Evolutionary conservation across 1,140 invertebrate genomes (phyloP).

Genomic region (Harlomillsia oculata): DNA sequence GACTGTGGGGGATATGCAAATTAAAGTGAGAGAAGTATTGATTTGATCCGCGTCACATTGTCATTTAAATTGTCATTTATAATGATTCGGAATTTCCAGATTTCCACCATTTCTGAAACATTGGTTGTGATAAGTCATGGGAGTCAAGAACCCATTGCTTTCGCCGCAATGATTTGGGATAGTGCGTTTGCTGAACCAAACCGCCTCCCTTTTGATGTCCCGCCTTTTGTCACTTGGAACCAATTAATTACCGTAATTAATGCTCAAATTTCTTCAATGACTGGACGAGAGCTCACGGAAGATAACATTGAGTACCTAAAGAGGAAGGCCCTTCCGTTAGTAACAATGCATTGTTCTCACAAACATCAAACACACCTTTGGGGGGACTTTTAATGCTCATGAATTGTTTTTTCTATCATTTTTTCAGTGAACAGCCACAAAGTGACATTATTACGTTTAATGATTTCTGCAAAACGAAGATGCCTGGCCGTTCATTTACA

Average conservation of each 20-base stretch:
- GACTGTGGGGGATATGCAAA: neutral
- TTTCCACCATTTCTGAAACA: neutral
- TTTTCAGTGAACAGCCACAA: neutral
- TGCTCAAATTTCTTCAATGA: neutral
- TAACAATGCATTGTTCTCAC: too few relatives aligned
- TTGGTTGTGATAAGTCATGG: slow-evolving; percentile 4
- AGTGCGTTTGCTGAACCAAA: neutral
- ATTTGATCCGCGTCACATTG: too few relatives aligned
- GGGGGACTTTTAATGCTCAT: neutral
- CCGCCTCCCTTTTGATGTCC: neutral
- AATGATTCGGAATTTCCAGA: neutral
- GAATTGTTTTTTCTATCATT: neutral
- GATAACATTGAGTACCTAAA: neutral
- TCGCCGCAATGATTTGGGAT: slow-evolving; percentile 8
- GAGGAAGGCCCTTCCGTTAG: neutral
- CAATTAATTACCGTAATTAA: neutral
- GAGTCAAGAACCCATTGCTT: neutral
- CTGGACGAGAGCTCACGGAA: neutral
- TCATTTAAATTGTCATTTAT: too few relatives aligned
- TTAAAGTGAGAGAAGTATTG: neutral
- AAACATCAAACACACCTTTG: neutral
- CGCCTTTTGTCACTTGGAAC: neutral
- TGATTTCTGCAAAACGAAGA: neutral
- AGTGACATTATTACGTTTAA: neutral
- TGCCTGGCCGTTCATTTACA: neutral